Percentiles rank a stretch among this genome's conserved stretches.
Conservation (phyloP, 2,113 vertebrate genomes). For the Thalassoma bifasciatum region DNA sequence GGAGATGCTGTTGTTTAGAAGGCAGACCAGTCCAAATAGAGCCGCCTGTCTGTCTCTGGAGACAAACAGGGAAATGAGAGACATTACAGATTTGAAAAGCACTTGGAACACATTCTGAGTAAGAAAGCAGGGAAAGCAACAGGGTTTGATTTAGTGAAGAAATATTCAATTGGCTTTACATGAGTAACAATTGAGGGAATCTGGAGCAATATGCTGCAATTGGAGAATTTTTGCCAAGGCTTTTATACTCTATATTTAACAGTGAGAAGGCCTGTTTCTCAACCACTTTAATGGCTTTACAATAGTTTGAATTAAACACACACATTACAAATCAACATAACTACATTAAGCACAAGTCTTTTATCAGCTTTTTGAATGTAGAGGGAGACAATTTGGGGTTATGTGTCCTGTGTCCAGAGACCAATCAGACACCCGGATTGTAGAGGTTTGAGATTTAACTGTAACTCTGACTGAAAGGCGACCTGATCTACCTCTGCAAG, state of each 20-base stretch:
- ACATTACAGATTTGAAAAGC: constrained; percentile 39
- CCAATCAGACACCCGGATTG: too few relatives aligned
- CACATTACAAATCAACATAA: too few relatives aligned
- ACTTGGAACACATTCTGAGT: constrained; percentile 41
- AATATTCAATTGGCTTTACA: background rate
- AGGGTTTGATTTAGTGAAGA: constrained; percentile 6
- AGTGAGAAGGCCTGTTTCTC: too few relatives aligned
- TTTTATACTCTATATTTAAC: background rate
- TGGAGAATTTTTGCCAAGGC: background rate
- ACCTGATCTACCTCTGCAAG: too few relatives aligned
- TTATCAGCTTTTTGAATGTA: too few relatives aligned
- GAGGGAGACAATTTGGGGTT: too few relatives aligned
- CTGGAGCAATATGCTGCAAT: background rate
- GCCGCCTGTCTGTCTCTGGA: constrained; percentile 75
- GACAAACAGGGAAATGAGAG: constrained; percentile 67
- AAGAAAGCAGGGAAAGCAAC: constrained; percentile 28
- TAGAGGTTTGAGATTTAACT: too few relatives aligned
- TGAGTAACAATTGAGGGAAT: constrained; percentile 2
- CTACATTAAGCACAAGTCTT: too few relatives aligned
- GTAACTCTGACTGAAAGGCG: too few relatives aligned
- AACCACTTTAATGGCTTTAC: too few relatives aligned
- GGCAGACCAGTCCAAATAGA: constrained; percentile 69
- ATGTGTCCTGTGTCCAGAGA: too few relatives aligned
- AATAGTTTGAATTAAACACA: too few relatives aligned
- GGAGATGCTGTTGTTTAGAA: constrained; percentile 73